These are phyloP conservation scores for Sinocyclocheilus maitianheensis DNA, from an alignment of 2,113 vertebrate genomes.

Conservation along the genomic window DNA sequence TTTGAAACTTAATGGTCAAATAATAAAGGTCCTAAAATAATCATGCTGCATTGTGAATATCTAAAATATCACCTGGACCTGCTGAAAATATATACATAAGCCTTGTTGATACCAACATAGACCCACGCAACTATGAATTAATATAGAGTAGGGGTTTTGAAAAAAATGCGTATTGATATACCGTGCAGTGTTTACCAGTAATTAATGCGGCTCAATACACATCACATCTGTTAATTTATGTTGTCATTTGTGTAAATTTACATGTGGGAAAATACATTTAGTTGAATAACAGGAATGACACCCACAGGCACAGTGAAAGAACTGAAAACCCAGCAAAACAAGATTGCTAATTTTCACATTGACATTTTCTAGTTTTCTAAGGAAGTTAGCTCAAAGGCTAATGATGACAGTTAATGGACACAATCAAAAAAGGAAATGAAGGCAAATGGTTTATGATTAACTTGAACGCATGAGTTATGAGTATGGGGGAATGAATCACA, in stretches of 20 bases:
- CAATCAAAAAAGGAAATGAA: constrained; percentile 38
- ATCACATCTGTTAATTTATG: background rate
- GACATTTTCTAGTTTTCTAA: constrained; percentile 11
- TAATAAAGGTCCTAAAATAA: too few species aligned
- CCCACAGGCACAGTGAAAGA: background rate
- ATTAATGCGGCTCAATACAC: background rate
- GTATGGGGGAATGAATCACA: constrained; percentile 56
- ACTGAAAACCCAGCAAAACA: constrained; percentile 25
- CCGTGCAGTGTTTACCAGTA: background rate
- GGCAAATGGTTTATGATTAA: constrained; percentile 21
- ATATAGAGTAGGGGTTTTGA: background rate
- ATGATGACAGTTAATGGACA: constrained; percentile 36
- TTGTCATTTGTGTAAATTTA: background rate
- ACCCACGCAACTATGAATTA: background rate
- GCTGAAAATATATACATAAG: background rate
- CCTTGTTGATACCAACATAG: background rate
- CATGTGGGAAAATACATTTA: too few species aligned
- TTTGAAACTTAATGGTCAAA: too few species aligned
- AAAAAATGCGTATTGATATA: background rate
- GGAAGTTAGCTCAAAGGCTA: constrained; percentile 34
- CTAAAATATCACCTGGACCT: too few species aligned
- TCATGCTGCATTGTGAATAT: too few species aligned
- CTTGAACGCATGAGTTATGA: background rate
- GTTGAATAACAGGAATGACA: background rate
- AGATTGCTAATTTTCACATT: constrained; percentile 10